Base-by-base conservation (phyloP, 2,888 invertebrate species). In the Stenoptilia bipunctidactyla region DNA sequence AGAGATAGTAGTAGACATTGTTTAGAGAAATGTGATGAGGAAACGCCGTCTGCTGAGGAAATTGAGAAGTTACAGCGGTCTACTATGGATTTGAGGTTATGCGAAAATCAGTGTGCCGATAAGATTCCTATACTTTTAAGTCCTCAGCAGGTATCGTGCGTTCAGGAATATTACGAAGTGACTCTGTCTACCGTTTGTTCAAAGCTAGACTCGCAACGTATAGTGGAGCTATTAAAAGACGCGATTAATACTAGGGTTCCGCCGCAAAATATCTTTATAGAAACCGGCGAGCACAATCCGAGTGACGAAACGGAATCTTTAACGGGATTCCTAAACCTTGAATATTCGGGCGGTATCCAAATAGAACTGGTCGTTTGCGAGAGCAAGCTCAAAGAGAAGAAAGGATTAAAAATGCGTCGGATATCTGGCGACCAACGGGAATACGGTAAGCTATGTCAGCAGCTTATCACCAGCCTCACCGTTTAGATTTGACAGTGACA, bases 361-460 rank as follows among this genome's bases (percentile, higher is more conserved):
- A 93, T 95, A 25, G 94, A 94, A 58, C 70, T 96, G 56, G 89
- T 92, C 52, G 89, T 95, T 8, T 91, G 89, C 56, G 90, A 92
- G 54, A 89, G 91, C 47, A 87, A 90, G 55, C 77, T 85, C 33
- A 86, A 89, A 58, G 90, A 91, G 57, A 89, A 88, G 38, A 93
- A 93, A 53, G 93, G 93, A 5, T 85, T 95, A 53, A 94, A 94
- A 54, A 88, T 96, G 89, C 80, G 94, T 40, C 82, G 94, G 58
- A 93, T 96, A 54, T 94, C 94, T 0, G 95, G 95, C 3, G 95
- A 96, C 70, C 93, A 93, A 69, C 85, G 91, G 52, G 93, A 94
- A 61, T 95, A 94, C 61, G 93, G 92, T 46, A 92, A 93, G 67
- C 85, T 95, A 33, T 95, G 95, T 69, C 92, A 94, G 63, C 93